Base-by-base conservation (phyloP, 2,113 vertebrate genomes). In the Leptobrachium leishanense region DNA sequence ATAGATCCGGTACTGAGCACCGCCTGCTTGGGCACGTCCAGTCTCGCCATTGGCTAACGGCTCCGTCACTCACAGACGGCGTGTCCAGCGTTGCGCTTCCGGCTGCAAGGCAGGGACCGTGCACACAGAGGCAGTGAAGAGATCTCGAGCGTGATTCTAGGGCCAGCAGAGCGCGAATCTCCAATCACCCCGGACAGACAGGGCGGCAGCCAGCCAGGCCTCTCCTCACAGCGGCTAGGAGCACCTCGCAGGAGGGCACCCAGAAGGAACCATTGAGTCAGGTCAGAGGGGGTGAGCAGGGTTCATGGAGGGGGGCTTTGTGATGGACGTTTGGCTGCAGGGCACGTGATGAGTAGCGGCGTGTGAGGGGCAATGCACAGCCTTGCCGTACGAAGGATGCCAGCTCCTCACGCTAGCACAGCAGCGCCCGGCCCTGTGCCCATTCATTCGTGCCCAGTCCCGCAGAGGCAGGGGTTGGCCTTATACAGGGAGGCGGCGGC, bases 31-130 rank as follows among this genome's bases (percentile, higher is more conserved):
- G 44, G 6, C 53, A 3, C 40, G 59, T 62, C 53, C 11, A 10
- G 50, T 5, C 10, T n/a, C 5, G 5, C 43, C 41, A 80, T 80
- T 80, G 77, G 77, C 11, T 41, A 3, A 0, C 2, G 0, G 42
- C 15, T 0, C 50, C 53, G 77, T 57, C 71, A 46, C 63, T 80
- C 63, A 46, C 40, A 6, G 68, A 53, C 41, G 88, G 50, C 77
- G 71, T 70, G 63, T 53, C 43, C 66, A 2, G 15, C 6, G 54
- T 20, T 67, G 77, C 6, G 81, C 44, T 76, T 76, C 68, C 75
- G 81, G 68, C 44, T 46, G 31, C 69, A 31, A 72, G 81, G 40
- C 42, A 9, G 12, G 13, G 6, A 42, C 53, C 42, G 69, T 76
- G 75, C 41, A 31, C 46, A 13, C 65, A 59, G 81, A 55, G 54